Evolutionary conservation across 2,888 invertebrate genomes (phyloP), one percentile per base, ranked within the genome.

Genomic region (Odontomyia ornata): DNA sequence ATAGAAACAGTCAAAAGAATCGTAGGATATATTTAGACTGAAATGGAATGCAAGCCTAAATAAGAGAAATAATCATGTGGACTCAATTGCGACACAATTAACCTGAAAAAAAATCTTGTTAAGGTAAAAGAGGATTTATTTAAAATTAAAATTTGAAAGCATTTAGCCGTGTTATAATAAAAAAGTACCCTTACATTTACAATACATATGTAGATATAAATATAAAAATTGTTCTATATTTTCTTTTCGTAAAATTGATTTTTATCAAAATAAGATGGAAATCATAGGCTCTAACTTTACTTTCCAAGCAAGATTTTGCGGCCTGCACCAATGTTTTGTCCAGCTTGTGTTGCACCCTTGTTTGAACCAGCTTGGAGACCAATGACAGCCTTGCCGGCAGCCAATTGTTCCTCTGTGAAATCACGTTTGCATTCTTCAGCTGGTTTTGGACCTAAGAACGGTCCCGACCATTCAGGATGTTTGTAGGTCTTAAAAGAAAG

Each of bases 281-380:
- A 77, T 64, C 23, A 56, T 15, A 65, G 4, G 21, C 1, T n/a
- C 13, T 78, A 79, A 80, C 82, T 84, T 91, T 91, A 96, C 92
- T 96, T 96, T 90, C 95, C 95, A 85, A 96, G 89, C 84, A 96
- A 90, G 88, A 96, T 96, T 87, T 96, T 95, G 85, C 96, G 93
- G 82, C 93, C 92, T 81, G 95, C 95, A 80, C 97, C 97, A 78
- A 97, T 89, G 88, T 94, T 97, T 86, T 92, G 91, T 30, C 98
- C 98, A 30, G 96, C 92, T 88, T 97, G 97, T 79, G 94, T 93
- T 82, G 97, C 97, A 60, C 97, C 98, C 88, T 97, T 96, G 92
- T 98, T 98, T 86, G 93, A 93, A 78, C 98, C 98, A 82, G 96
- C 97, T 88, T 98, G 98, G 73, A 98, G 93, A 83, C 97, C 97